phyloP scores from a whole-genome alignment of 2,113 vertebrate genomes.

The Coreoperca whiteheadi region DNA sequence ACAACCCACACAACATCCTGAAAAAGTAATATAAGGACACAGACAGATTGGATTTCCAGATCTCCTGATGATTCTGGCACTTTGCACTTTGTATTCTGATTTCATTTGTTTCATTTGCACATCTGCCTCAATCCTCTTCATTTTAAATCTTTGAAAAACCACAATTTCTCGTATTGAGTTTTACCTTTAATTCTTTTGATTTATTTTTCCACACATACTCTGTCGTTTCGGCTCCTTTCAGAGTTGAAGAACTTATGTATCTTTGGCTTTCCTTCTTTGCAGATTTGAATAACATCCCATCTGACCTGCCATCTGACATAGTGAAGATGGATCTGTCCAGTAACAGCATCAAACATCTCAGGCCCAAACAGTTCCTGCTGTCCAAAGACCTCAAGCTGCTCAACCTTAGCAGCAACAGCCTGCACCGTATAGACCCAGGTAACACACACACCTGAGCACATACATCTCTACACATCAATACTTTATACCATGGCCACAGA shows the following conservation, averaged over 20 bases:
- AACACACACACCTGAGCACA: slow-evolving; percentile 28
- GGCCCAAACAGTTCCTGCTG: slow-evolving; percentile 90
- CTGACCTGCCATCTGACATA: slow-evolving; percentile 90
- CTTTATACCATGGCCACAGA: neutral
- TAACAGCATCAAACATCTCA: slow-evolving; percentile 92
- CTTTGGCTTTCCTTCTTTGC: slow-evolving; percentile 30
- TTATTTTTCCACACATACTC: neutral
- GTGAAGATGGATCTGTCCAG: slow-evolving; percentile 93
- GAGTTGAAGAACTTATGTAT: neutral
- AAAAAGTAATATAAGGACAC: slow-evolving; percentile 53
- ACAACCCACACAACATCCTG: slow-evolving; percentile 72
- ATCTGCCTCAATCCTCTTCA: slow-evolving; percentile 8
- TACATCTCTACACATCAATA: neutral
- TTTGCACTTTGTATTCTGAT: neutral
- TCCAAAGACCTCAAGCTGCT: slow-evolving; percentile 92
- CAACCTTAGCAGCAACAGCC: slow-evolving; percentile 93
- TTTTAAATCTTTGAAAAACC: no score
- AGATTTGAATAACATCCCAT: slow-evolving; percentile 92
- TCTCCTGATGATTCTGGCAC: slow-evolving; percentile 14
- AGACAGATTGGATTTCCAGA: slow-evolving; percentile 38
- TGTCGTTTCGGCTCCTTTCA: neutral
- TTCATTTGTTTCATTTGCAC: slow-evolving; percentile 14
- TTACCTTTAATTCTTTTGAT: neutral
- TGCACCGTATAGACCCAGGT: slow-evolving; percentile 92
- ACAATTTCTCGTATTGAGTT: neutral